phyloP scores from a whole-genome alignment of 2,797 vertebrate genomes.

The Ispidina picta region DNA sequence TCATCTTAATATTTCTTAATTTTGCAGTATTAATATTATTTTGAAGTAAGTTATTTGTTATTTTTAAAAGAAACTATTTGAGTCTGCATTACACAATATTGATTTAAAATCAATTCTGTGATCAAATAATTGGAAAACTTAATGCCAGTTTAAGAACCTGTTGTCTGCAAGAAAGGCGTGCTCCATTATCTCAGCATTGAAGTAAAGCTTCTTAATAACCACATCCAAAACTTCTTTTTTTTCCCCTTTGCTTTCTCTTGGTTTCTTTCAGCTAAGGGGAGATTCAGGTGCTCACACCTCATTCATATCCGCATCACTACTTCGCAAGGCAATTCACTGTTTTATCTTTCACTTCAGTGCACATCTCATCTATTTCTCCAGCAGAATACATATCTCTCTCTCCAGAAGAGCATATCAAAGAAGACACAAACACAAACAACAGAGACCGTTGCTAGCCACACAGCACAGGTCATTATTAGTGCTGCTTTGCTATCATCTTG shows the following conservation, averaged over 20 bases:
- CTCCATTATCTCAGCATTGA: neutral
- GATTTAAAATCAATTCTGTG: neutral
- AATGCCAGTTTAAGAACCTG: neutral
- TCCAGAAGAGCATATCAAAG: conserved; percentile 9
- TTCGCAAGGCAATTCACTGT: conserved; percentile 22
- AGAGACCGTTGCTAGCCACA: neutral
- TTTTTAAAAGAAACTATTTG: neutral
- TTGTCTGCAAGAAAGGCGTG: neutral
- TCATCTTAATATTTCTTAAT: neutral
- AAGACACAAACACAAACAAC: neutral
- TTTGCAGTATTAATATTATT: neutral
- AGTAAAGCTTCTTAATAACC: neutral
- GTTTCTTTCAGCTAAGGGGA: neutral
- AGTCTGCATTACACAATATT: neutral
- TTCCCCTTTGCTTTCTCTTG: neutral
- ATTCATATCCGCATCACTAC: neutral
- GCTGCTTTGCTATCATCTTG: neutral
- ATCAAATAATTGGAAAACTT: neutral
- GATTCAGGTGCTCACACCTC: neutral
- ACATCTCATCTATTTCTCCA: neutral
- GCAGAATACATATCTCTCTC: conserved; percentile 13
- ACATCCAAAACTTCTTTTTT: neutral
- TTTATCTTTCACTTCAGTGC: conserved; percentile 58
- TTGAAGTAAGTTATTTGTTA: neutral
- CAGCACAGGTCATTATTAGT: conserved; percentile 12